Evolutionary conservation across 2,888 invertebrate genomes (phyloP).

Genomic region (Lasioglossum morio): DNA sequence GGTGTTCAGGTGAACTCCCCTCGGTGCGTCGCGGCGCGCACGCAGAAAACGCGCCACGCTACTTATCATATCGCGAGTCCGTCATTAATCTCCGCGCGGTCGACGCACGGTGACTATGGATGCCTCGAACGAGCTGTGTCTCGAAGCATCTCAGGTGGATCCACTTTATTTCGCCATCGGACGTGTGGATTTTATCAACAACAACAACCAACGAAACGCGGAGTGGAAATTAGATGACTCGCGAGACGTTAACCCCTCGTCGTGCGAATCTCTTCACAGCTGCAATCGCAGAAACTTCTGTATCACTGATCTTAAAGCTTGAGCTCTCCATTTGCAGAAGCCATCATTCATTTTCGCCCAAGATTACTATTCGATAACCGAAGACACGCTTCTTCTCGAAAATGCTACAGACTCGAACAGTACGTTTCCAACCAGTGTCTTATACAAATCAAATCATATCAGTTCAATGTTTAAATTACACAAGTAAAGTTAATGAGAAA

Average conservation of each 20-base stretch:
- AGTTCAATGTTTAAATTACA: no score
- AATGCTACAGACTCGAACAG: no score
- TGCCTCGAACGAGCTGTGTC: slow-evolving; percentile 28
- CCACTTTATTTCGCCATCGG: background rate
- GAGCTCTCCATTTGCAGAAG: background rate
- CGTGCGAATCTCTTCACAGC: no score
- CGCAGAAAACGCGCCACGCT: slow-evolving; percentile 24
- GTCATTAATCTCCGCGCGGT: slow-evolving; percentile 44
- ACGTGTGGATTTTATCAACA: background rate
- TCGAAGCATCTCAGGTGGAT: slow-evolving; percentile 11
- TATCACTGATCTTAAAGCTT: background rate
- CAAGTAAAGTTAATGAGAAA: no score
- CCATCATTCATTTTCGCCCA: background rate
- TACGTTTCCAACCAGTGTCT: no score
- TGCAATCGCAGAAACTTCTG: background rate
- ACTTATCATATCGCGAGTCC: slow-evolving; percentile 15
- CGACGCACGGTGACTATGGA: slow-evolving; percentile 28
- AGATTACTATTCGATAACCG: background rate
- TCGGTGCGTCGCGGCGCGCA: slow-evolving; percentile 29
- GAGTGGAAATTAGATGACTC: background rate
- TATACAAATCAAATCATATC: no score
- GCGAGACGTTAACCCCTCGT: background rate
- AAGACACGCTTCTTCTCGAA: no score
- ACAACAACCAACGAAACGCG: background rate
- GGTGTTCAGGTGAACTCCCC: slow-evolving; percentile 46